Conservation (phyloP, 1,140 invertebrate genomes). For the Leptoteleia sp. region DNA sequence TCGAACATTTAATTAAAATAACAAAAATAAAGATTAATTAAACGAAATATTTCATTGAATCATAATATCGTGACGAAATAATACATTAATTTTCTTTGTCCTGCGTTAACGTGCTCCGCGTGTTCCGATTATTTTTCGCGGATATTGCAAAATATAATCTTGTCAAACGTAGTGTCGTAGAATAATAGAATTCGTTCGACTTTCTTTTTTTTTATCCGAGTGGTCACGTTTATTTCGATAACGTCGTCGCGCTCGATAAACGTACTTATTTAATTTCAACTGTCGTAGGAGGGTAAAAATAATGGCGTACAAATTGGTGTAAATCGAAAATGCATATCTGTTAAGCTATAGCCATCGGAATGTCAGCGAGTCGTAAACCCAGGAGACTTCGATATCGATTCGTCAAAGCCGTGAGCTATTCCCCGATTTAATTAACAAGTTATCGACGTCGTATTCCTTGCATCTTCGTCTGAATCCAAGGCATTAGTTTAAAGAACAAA, state of each 20-base stretch:
- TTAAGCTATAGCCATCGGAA: conserved; percentile 1
- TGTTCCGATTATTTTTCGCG: conserved; percentile 9
- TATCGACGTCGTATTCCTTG: conserved; percentile 20
- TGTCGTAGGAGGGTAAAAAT: conserved; percentile 19
- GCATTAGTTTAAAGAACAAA: too few relatives aligned
- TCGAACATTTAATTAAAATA: background rate
- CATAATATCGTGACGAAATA: too few relatives aligned
- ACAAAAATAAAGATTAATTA: too few relatives aligned
- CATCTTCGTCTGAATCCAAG: conserved; percentile 9
- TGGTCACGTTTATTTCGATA: conserved; percentile 27
- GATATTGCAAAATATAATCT: conserved; percentile 10
- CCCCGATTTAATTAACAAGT: conserved; percentile 51
- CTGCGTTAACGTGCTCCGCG: background rate
- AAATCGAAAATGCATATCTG: conserved; percentile 47
- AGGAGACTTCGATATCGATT: conserved; percentile 40
- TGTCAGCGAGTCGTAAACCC: conserved; percentile 21
- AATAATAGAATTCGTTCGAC: conserved; percentile 27
- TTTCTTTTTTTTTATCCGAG: background rate
- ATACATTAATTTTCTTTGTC: too few relatives aligned
- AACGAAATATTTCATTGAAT: too few relatives aligned
- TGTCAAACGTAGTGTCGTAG: conserved; percentile 5
- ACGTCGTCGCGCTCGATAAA: conserved; percentile 19
- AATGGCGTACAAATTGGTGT: conserved; percentile 33
- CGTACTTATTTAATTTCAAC: conserved; percentile 36
- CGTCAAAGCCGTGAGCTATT: conserved; percentile 25